Evolutionary conservation across 1,140 invertebrate species (phyloP).

Genomic region (Ruditapes philippinarum): DNA sequence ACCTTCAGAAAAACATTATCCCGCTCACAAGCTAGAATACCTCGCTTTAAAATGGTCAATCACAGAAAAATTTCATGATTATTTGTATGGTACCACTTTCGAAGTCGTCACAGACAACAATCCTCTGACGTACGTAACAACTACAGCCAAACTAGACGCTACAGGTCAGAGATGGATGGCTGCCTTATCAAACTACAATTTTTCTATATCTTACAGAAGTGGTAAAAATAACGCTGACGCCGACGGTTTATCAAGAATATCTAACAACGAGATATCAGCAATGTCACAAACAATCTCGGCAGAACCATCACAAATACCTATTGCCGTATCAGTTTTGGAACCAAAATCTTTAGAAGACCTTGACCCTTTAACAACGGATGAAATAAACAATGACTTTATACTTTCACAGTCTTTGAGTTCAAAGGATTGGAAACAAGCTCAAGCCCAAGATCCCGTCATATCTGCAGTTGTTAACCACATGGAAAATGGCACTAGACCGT

Average conservation of each 20-base stretch:
- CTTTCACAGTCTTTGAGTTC: not conserved
- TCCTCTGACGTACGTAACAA: not conserved
- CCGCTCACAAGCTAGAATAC: no score
- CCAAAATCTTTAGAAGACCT: not conserved
- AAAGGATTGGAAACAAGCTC: not conserved
- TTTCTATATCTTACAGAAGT: not conserved
- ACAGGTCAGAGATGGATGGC: constrained; percentile 12
- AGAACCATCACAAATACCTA: not conserved
- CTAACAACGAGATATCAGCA: not conserved
- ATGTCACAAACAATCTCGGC: no score
- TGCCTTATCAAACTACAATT: constrained; percentile 4
- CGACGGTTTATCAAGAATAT: not conserved
- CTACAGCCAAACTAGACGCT: constrained; percentile 39
- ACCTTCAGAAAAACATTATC: no score
- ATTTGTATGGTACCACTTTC: not conserved
- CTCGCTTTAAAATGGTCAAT: no score
- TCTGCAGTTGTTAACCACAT: not conserved
- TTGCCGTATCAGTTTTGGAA: not conserved
- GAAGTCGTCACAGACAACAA: constrained; percentile 14
- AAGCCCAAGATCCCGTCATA: constrained; percentile 3
- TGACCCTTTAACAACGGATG: not conserved
- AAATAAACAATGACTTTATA: not conserved
- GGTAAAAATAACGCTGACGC: no score
- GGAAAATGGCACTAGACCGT: constrained; percentile 21
- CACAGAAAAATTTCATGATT: constrained; percentile 18